Percentiles rank a stretch among this genome's conserved stretches.
Evolutionary conservation across 2,888 invertebrate species (phyloP).

Genomic region (Rotaria macrura): DNA sequence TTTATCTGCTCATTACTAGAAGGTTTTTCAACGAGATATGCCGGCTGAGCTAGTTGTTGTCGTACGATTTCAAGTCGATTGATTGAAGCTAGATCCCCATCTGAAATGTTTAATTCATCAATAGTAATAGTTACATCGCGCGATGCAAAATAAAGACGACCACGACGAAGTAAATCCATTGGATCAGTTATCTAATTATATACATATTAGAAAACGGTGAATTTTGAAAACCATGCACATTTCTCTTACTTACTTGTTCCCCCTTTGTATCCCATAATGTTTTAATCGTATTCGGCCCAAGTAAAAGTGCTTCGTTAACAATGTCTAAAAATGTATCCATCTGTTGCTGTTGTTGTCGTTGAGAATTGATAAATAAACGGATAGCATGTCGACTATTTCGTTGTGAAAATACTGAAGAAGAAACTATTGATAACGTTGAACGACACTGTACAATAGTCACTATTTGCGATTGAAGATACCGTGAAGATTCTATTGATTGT

Average conservation of each 20-base stretch:
- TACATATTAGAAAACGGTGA: no score
- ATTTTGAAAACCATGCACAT: no score
- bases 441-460: neutral
- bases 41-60: neutral
- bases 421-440: neutral
- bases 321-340: neutral
- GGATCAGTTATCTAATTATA: neutral
- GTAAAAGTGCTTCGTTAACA: conserved; percentile 20
- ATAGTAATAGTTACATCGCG: neutral
- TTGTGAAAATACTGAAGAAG: neutral
- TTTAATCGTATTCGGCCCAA: neutral
- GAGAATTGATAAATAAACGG: neutral
- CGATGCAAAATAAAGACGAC: conserved; percentile 1
- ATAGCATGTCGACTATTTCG: neutral
- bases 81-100: neutral
- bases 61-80: neutral
- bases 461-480: neutral
- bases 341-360: neutral
- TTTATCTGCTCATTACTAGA: neutral
- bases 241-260: neutral
- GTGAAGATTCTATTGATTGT: neutral
- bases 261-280: neutral
- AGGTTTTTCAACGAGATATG: neutral
- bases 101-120: neutral
- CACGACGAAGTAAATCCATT: conserved; percentile 15